A percentile compares a stretch with the other conserved stretches of the same genome.
Evolutionary conservation across 1,140 invertebrate genomes (phyloP).

Genomic region (Brachionus manjavacas): DNA sequence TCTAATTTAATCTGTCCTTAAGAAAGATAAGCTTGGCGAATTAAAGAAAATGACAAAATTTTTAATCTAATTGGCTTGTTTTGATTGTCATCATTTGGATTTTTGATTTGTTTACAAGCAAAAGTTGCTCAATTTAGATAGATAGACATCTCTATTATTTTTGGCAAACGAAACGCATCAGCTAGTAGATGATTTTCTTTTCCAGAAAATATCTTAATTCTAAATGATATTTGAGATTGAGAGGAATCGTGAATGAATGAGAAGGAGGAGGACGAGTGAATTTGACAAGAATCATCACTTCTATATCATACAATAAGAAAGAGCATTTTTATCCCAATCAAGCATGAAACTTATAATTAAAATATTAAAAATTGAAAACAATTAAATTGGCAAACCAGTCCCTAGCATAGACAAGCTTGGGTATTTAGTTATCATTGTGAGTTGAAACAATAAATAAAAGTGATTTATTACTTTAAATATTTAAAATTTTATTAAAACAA

Average conservation of each 20-base stretch:
- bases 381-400: neutral
- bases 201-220: conserved; percentile 27
- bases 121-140: neutral
- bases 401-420: neutral
- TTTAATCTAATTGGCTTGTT: neutral
- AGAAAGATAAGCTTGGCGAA: neutral
- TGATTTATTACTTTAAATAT: conserved; percentile 27
- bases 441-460: neutral
- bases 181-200: conserved; percentile 1
- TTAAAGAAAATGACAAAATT: neutral
- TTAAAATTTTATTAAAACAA: conserved; percentile 16
- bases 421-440: neutral
- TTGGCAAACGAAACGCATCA: conserved; percentile 26
- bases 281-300: conserved; percentile 2
- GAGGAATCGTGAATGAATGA: neutral
- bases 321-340: neutral
- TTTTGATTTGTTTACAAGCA: neutral
- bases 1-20: neutral
- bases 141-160: conserved; percentile 3
- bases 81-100: neutral
- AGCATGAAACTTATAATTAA: conserved; percentile 40
- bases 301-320: neutral
- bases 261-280: neutral
- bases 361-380: neutral
- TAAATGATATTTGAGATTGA: neutral